Evolutionary conservation across 2,888 invertebrate species (phyloP), one percentile per base, ranked within the genome.

Genomic region (Melipona beecheii): DNA sequence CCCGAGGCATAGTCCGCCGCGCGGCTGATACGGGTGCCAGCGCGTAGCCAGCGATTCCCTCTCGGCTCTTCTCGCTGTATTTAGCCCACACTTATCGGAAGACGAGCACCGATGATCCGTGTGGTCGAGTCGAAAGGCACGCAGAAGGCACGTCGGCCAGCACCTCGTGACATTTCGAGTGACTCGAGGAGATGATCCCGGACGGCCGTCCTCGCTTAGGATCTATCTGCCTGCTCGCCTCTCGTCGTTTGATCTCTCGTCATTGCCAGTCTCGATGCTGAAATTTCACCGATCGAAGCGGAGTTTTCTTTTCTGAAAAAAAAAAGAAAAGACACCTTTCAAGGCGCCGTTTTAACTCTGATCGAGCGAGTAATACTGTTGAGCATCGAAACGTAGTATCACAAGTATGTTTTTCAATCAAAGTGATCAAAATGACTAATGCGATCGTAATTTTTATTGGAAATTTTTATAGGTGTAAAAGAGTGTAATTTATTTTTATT

Each of bases 81-180:
- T 83, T 83, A 77, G 70, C 54, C 24, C 19, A 27, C 49, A 60
- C 49, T 77, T 60, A 69, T 72, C 65, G 76, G 56, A 58, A 54
- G 66, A 52, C 58, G 73, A 65, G 52, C 71, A 78, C 54, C 62
- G 69, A 21, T 70, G 77, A 84, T 71, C 71, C 52, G 75, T 69
- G 62, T 75, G 72, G 27, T 15, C 72, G 75, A 72, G 52, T 75
- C 60, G 73, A 79, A 77, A 80, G 85, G 80, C 80, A 85, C 72
- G 84, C 81, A 78, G 72, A 60, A 80, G 80, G 80, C 80, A 85
- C 56, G 76, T 75, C 77, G 76, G 72, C 68, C 72, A 70, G 70
- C 73, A 82, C 79, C 81, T 85, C 84, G 73, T 86, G 88, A 86
- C 88, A 86, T 88, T 88, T 88, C 77, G 60, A 84, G 60, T 75